Conservation (phyloP, 2,113 vertebrate species). For the Excalfactoria chinensis region DNA sequence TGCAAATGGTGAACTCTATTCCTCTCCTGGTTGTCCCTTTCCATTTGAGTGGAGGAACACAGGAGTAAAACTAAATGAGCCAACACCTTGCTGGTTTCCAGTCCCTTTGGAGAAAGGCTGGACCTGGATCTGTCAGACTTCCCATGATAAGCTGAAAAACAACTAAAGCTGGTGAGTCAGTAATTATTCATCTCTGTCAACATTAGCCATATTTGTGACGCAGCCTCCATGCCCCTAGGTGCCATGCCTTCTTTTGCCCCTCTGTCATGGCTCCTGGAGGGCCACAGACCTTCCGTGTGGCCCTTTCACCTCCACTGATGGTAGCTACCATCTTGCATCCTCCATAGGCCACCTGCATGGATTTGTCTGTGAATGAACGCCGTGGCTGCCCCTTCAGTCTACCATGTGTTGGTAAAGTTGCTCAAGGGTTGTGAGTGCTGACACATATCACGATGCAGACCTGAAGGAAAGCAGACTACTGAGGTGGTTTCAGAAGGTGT, state of each 20-base stretch:
- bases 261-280: accelerated
- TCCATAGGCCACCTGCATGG: background rate
- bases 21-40: background rate
- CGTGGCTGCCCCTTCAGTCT: background rate
- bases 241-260: background rate
- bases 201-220: background rate
- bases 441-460: background rate
- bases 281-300: accelerated
- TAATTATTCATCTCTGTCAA: background rate
- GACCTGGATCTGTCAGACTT: background rate
- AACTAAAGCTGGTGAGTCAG: background rate
- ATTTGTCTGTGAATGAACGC: background rate
- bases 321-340: accelerated
- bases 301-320: background rate
- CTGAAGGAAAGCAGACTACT: background rate
- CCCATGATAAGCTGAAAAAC: background rate
- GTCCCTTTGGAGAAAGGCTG: background rate
- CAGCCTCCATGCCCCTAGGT: background rate
- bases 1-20: background rate
- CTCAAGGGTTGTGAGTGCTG: background rate
- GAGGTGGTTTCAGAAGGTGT: background rate
- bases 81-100: background rate
- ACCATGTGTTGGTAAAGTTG: accelerated
- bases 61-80: background rate
- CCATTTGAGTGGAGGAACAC: background rate